phyloP scores from a whole-genome alignment of 64 coral and sea anemone species.

The Montipora sp. region DNA sequence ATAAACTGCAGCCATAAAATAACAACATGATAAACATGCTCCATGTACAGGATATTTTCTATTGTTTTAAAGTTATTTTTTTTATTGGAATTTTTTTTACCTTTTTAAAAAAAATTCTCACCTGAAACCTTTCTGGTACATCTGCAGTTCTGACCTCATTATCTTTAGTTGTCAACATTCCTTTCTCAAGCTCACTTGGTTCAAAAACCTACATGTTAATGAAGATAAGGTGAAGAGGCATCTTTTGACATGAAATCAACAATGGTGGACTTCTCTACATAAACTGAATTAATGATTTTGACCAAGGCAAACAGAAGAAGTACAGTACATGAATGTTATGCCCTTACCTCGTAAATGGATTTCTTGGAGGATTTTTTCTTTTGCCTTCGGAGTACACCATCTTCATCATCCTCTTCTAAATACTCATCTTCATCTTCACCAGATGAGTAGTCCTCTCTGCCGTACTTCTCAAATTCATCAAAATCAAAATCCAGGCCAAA shows the following conservation, averaged over 20 bases:
- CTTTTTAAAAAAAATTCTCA: constrained; percentile 3
- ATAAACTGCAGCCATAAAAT: too few species aligned
- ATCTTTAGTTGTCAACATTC: constrained; percentile 91
- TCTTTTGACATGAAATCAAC: too few species aligned
- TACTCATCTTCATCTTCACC: constrained; percentile 93
- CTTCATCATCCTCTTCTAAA: constrained; percentile 79
- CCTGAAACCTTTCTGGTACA: constrained; percentile 96
- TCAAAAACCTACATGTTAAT: constrained; percentile 82
- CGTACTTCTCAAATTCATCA: constrained; percentile 99
- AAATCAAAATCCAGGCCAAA: constrained; percentile 99
- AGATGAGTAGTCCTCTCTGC: constrained; percentile 80
- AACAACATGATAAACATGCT: too few species aligned
- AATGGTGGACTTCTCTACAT: not conserved
- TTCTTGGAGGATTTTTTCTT: constrained; percentile 88
- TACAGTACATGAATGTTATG: too few species aligned
- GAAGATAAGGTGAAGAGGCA: too few species aligned
- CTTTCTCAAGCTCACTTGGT: constrained; percentile 99
- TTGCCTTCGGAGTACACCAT: constrained; percentile 48
- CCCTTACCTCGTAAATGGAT: constrained; percentile 88
- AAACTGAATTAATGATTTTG: too few species aligned
- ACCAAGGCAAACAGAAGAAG: too few species aligned
- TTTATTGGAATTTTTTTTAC: too few species aligned
- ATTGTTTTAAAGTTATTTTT: too few species aligned
- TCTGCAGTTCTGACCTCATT: constrained; percentile 86
- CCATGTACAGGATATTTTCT: too few species aligned